Evolutionary conservation across 1,140 invertebrate species (phyloP), one percentile per base, ranked within the genome.

Genomic region (Globodera rostochiensis): DNA sequence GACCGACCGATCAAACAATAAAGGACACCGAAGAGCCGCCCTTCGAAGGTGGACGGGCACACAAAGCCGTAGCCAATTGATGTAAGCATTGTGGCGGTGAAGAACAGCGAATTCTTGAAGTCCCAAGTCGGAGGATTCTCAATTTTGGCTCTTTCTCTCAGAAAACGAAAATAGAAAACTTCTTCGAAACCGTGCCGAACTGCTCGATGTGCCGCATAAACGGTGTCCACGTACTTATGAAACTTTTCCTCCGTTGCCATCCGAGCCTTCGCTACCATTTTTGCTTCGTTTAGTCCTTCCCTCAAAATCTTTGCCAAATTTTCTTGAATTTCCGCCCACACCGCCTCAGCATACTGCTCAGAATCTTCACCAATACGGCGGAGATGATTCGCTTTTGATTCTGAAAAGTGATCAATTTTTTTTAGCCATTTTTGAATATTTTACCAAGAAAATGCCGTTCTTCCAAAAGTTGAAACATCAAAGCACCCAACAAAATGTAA

Each of bases 31-130:
- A 89, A 89, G 5, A 90, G 66, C 6, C 88, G 80, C 4, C 88
- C 88, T 57, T 85, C 77, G 53, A 87, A 86, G 0, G 88, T 89
- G 19, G 81, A 80, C 21, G 88, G 88, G 50, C 84, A 90, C 9
- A 89, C 89, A 73, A 85, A 89, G 3, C 88, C 88, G 50, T 89
- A 89, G 45, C 88, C 88, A 47, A 89, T 89, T 4, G 88, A 89
- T 36, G 88, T 89, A 4, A 89, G 82, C 83, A 90, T 90, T 76
- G 88, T 89, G 3, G 88, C 84, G 15, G 88, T 89, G 79, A 89
- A 89, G 73, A 89, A 89, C 36, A 89, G 80, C 3, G 88, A 84
- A 50, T 88, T 89, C 45, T 82, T 81, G 50, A 90, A 88, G 73
- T 89, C 88, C 88, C 88, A 80, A 8, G 79, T 84, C 45, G 85